Conservation (phyloP, 2,888 invertebrate genomes). For the Polymixis lichenea region DNA sequence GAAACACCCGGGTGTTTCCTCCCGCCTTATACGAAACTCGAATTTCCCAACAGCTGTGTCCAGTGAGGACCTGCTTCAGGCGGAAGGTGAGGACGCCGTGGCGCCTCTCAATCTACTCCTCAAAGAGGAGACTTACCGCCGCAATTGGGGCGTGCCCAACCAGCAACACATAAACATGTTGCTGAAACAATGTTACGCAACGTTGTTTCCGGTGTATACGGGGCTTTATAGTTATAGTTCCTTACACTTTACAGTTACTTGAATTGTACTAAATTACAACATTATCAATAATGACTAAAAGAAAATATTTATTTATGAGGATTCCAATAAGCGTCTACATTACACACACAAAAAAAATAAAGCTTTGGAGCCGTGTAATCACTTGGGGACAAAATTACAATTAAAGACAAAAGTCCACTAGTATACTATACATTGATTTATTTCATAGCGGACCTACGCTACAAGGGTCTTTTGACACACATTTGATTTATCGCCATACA, state of each 20-base stretch:
- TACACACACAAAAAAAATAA: neutral
- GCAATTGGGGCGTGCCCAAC: too few species aligned
- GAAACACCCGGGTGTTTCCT: too few species aligned
- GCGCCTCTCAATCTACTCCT: too few species aligned
- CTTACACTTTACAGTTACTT: neutral
- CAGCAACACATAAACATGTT: too few species aligned
- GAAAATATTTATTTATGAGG: neutral
- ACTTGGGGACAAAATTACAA: neutral
- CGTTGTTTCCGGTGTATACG: neutral
- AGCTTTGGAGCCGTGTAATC: neutral
- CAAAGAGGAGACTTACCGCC: too few species aligned
- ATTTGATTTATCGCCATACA: too few species aligned
- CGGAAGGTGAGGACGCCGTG: too few species aligned
- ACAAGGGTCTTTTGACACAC: too few species aligned
- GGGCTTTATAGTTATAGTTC: neutral
- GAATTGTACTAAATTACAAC: neutral
- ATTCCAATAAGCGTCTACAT: neutral
- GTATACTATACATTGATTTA: slow-evolving; percentile 3
- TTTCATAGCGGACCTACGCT: neutral
- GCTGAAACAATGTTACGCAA: neutral
- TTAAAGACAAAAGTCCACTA: neutral
- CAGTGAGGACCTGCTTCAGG: too few species aligned
- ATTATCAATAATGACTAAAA: neutral
- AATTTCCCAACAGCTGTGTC: too few species aligned
- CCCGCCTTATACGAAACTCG: too few species aligned